Evolutionary conservation across 2,797 vertebrate genomes (phyloP).

Genomic region (Channa striata): DNA sequence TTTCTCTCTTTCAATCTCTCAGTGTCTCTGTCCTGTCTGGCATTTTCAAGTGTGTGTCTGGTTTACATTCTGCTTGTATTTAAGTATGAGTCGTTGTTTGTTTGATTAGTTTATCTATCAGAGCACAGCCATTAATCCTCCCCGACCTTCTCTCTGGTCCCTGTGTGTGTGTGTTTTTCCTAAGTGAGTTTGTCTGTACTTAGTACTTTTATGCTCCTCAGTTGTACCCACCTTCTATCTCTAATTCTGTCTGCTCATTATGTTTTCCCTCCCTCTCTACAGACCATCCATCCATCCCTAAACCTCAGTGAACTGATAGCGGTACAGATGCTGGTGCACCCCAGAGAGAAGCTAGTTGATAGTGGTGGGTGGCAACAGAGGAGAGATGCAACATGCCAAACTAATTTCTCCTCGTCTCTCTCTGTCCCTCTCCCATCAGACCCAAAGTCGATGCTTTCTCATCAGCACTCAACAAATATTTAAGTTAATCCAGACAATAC

Average conservation of each 20-base stretch:
- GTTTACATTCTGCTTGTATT: constrained; percentile 70
- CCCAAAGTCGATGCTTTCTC: constrained; percentile 51
- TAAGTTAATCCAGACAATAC: constrained; percentile 66
- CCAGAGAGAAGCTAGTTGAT: constrained; percentile 56
- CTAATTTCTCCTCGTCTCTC: constrained; percentile 22
- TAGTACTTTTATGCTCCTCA: constrained; percentile 56
- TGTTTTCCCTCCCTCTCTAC: constrained; percentile 37
- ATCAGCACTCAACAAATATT: constrained; percentile 58
- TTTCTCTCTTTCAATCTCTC: constrained; percentile 50
- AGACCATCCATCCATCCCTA: constrained; percentile 58
- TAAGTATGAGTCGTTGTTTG: constrained; percentile 75
- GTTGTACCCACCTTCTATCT: constrained; percentile 17
- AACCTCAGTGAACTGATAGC: constrained; percentile 55
- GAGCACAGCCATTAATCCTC: constrained; percentile 80
- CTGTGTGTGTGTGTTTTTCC: constrained; percentile 41
- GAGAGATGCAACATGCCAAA: constrained; percentile 51
- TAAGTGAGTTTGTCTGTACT: constrained; percentile 68
- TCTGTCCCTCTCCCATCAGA: neutral
- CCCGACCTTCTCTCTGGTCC: constrained; percentile 74
- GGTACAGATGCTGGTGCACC: constrained; percentile 63
- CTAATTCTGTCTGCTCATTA: constrained; percentile 35
- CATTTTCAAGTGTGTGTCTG: constrained; percentile 62
- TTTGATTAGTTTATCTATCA: constrained; percentile 82
- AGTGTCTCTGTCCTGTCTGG: constrained; percentile 46
- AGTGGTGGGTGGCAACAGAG: constrained; percentile 43